Conservation (phyloP, 2,888 invertebrate genomes). For the Amiota minor region DNA sequence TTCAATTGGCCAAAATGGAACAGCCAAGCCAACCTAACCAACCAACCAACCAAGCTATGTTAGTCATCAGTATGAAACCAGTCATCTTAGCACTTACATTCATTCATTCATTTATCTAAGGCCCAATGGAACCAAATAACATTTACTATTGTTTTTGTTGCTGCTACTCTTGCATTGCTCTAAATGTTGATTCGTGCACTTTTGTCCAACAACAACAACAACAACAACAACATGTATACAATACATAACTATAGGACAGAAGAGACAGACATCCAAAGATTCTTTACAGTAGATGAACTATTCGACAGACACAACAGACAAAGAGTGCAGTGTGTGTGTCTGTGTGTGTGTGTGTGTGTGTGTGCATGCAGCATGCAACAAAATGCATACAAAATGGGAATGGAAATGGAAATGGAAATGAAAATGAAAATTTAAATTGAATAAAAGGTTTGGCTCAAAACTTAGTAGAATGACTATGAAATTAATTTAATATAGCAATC, state of each 20-base stretch:
- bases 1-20: constrained; percentile 22
- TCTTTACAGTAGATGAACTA: no score
- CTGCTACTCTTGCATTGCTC: no score
- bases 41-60: no score
- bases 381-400: not conserved
- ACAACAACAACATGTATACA: no score
- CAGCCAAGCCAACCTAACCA: not conserved
- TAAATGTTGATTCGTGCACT: no score
- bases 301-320: not conserved
- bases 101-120: not conserved
- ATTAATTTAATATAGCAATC: constrained; percentile 51
- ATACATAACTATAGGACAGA: not conserved
- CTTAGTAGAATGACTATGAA: constrained; percentile 45
- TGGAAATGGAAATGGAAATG: constrained; percentile 20
- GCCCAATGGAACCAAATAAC: no score
- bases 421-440: constrained; percentile 29
- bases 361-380: not conserved
- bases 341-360: no score
- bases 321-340: no score
- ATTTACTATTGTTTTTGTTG: no score
- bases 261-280: no score
- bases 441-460: constrained; percentile 24
- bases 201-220: not conserved
- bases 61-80: not conserved
- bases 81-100: constrained; percentile 7